Percentiles rank a stretch among this genome's conserved stretches.
These are phyloP conservation scores for Melieria crassipennis DNA, from an alignment of 2,888 invertebrate genomes.

Conservation along the genomic window DNA sequence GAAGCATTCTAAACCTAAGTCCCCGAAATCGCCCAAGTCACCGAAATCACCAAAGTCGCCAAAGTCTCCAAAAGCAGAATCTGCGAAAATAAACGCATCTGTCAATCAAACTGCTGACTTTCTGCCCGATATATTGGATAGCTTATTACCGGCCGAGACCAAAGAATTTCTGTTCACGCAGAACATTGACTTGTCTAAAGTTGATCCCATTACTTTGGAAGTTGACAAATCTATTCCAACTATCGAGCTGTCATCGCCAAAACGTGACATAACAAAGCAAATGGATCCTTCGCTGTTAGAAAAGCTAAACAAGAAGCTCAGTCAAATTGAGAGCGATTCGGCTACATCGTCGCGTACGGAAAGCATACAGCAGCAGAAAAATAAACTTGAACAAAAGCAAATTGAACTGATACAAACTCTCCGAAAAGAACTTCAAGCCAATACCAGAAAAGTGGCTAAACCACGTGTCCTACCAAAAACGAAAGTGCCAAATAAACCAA, in stretches of 20 bases:
- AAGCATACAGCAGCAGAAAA: conserved; percentile 71
- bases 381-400: conserved; percentile 68
- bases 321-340: conserved; percentile 81
- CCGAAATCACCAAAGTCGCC: conserved; percentile 73
- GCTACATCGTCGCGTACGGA: conserved; percentile 80
- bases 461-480: conserved; percentile 72
- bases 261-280: conserved; percentile 75
- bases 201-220: conserved; percentile 78
- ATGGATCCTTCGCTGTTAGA: conserved; percentile 76
- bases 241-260: conserved; percentile 75
- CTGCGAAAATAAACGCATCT: conserved; percentile 42
- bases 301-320: conserved; percentile 76
- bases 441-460: conserved; percentile 71
- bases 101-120: conserved; percentile 57
- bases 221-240: conserved; percentile 72
- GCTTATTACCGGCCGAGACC: conserved; percentile 66
- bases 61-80: conserved; percentile 68
- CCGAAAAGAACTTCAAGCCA: conserved; percentile 71
- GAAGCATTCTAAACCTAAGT: conserved; percentile 70
- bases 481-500: conserved; percentile 71
- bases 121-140: conserved; percentile 69
- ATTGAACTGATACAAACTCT: conserved; percentile 69
- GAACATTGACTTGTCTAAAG: conserved; percentile 79
- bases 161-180: conserved; percentile 77
- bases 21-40: conserved; percentile 74